phyloP scores from a whole-genome alignment of 2,888 invertebrate genomes.

The Atherix ibis region DNA sequence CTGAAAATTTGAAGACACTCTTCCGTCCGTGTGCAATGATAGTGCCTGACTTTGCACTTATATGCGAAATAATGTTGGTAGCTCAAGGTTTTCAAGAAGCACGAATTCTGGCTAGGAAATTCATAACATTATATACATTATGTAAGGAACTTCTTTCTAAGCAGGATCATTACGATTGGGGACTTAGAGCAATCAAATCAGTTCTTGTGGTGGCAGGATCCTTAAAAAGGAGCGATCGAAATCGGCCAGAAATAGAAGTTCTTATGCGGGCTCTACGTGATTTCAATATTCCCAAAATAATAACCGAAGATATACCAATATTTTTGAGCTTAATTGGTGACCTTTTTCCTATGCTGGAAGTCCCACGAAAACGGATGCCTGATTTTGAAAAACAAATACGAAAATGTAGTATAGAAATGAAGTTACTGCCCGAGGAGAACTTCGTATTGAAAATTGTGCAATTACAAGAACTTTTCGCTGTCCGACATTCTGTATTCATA shows the following conservation, averaged over 20 bases:
- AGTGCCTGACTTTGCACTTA: constrained; percentile 90
- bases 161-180: constrained; percentile 97
- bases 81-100: constrained; percentile 95
- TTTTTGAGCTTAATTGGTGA: constrained; percentile 93
- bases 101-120: constrained; percentile 77
- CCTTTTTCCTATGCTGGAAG: constrained; percentile 82
- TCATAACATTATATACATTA: constrained; percentile 84
- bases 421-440: constrained; percentile 80
- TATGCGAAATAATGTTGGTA: constrained; percentile 95
- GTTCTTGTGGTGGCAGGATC: constrained; percentile 91
- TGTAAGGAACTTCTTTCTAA: constrained; percentile 85
- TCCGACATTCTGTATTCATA: constrained; percentile 87
- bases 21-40: constrained; percentile 91
- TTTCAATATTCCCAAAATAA: constrained; percentile 89
- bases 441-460: constrained; percentile 83
- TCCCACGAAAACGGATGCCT: constrained; percentile 71
- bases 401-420: constrained; percentile 64
- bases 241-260: constrained; percentile 81
- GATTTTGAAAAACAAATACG: constrained; percentile 74
- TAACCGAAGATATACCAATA: constrained; percentile 80
- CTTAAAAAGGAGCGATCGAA: constrained; percentile 64
- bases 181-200: constrained; percentile 90
- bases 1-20: constrained; percentile 52
- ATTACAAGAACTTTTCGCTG: constrained; percentile 74
- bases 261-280: constrained; percentile 87